Evolutionary conservation across 2,888 invertebrate genomes (phyloP), one percentile per base, ranked within the genome.

Genomic region (Erannis defoliaria): DNA sequence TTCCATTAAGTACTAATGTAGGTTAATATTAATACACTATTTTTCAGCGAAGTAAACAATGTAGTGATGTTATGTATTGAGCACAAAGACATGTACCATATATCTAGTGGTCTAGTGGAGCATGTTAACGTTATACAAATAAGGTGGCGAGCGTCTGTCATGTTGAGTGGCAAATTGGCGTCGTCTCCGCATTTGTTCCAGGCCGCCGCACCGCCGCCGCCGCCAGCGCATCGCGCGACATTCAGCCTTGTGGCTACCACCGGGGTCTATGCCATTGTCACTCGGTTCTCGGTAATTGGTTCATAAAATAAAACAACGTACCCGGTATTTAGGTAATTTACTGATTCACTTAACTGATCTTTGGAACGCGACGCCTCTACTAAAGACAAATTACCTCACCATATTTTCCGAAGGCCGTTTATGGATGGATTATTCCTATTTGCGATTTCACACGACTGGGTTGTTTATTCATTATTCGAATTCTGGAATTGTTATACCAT

Each of bases 161-260:
- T 76, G 82, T 84, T 84, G 84, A 87, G 83, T 84, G 86, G 86
- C 84, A 89, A 89, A 89, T 87, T 88, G 85, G 84, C 84, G 80
- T 85, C 80, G 81, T 85, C 81, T 83, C 76, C 79, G 83, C 80
- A 88, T 87, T 88, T 82, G 88, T 88, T 86, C 83, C 85, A 81
- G 74, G 76, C 77, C 75, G 72, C 66, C 66, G 73, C 59, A 57
- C 64, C 63, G 55, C 40, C 70, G 65, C 71, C 74, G 72, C 65
- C 78, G 72, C 68, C 70, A 74, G 74, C 70, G 69, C 71, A 73
- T 75, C 81, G 80, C 81, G 77, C 78, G 77, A 77, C 80, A 76
- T 77, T 81, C 84, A 82, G 84, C 89, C 86, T 88, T 87, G 84
- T 77, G 74, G 55, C 77, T 68, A 71, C 79, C 76, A 81, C 77